phyloP scores from a whole-genome alignment of 2,797 vertebrate species.

The Spatula clypeata region DNA sequence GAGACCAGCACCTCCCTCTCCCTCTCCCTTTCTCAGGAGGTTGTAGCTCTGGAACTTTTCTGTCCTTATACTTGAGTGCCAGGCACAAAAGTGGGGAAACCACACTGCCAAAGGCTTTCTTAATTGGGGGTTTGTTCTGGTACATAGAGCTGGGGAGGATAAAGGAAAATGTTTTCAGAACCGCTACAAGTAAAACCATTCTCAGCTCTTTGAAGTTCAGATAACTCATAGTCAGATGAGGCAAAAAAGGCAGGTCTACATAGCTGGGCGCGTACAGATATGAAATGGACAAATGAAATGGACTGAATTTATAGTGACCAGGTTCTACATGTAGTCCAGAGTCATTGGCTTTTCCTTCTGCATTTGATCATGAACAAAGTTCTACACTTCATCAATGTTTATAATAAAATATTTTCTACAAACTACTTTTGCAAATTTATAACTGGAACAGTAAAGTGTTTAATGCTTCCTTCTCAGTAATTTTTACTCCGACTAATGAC shows the following conservation, averaged over 20 bases:
- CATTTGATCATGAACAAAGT: neutral
- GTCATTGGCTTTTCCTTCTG: neutral
- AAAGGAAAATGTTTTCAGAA: neutral
- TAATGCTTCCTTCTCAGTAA: neutral
- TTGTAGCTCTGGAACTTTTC: neutral
- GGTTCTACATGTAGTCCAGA: neutral
- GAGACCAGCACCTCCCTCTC: neutral
- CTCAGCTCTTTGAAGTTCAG: neutral
- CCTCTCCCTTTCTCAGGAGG: neutral
- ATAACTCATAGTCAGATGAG: neutral
- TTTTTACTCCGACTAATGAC: slow-evolving; percentile 56
- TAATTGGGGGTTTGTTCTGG: neutral
- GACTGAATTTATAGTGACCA: neutral
- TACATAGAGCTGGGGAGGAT: neutral
- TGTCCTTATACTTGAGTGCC: neutral
- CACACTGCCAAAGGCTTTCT: neutral
- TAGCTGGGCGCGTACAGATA: neutral
- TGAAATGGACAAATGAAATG: neutral
- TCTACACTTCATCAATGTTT: neutral
- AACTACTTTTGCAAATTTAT: neutral
- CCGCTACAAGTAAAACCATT: neutral
- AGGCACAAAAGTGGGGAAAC: neutral
- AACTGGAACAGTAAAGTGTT: neutral
- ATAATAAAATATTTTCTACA: neutral
- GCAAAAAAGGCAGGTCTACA: neutral